Percentiles rank a stretch among this genome's conserved stretches.
Conservation (phyloP, 2,888 invertebrate genomes). For the Pandemis corylana region DNA sequence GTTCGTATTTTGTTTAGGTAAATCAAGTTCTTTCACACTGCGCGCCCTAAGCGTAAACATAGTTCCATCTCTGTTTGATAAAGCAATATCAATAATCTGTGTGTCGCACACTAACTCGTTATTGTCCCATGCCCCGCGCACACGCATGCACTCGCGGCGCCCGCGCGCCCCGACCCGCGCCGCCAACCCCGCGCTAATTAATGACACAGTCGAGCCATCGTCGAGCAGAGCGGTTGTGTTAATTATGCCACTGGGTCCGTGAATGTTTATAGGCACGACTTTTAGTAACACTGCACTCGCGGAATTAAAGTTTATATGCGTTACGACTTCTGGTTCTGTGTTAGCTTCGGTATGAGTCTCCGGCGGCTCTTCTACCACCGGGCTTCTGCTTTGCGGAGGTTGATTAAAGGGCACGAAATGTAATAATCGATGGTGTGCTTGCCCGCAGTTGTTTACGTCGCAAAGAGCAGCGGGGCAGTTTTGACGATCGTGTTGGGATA, state of each 20-base stretch:
- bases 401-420: conserved; percentile 29
- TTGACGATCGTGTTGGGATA: neutral
- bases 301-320: conserved; percentile 14
- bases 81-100: too few species aligned
- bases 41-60: too few species aligned
- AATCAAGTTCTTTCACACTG: too few species aligned
- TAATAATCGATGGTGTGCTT: conserved; percentile 43
- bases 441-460: conserved; percentile 41
- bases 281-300: conserved; percentile 43
- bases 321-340: conserved; percentile 12
- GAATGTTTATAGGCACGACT: conserved; percentile 45
- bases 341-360: neutral
- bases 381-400: neutral
- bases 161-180: conserved; percentile 45
- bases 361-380: neutral
- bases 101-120: too few species aligned
- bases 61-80: too few species aligned
- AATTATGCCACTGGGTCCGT: conserved; percentile 45
- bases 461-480: conserved; percentile 42
- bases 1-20: too few species aligned
- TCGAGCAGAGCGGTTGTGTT: conserved; percentile 46
- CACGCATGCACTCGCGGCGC: conserved; percentile 41
- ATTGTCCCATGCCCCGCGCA: conserved; percentile 43
- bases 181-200: conserved; percentile 45
- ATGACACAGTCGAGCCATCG: conserved; percentile 48